Evolutionary conservation across 2,113 vertebrate species (phyloP), one percentile per base, ranked within the genome.

Genomic region (Aphyosemion australe): DNA sequence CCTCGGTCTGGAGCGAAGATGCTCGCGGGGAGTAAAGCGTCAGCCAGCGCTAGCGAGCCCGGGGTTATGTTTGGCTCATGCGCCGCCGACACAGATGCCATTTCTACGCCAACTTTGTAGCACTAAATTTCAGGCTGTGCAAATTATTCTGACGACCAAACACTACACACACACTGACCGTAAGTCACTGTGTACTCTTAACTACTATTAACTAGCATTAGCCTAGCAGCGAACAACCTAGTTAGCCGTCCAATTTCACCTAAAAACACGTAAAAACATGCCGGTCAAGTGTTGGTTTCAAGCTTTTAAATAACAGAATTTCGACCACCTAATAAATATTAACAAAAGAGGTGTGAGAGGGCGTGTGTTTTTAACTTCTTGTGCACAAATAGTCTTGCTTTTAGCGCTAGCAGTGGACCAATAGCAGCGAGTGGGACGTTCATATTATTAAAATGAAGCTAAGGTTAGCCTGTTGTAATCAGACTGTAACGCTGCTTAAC

Each of bases 1-100:
- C 93, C 87, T 85, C 91, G 76, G 63, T 95, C 94, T 0, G 96
- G 96, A 45, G 95, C 96, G 46, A 96, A 98, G 87, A 97, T 98
- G 26, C 94, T 95, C 50, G 94, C 95, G 43, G 95, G 95, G n/a
- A 96, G 93, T 45, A 94, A 80, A 20, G 94, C 92, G 9, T 95
- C 94, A 1, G 90, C 69, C 41, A 85, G 67, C 43, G 84, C 59
- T 32, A 80, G 79, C 11, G 93, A 88, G 37, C 81, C 87, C 0
- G 94, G 71, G 69, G 19, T 87, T 47, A 83, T 18, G 31, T 71
- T 76, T 6, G 87, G 85, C 73, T 93, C 91, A 1, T 81, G 78
- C 14, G 76, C 72, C 46, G 87, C 83, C 19, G 84, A 87, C 89
- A 85, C 45, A 43, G 87, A 81, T 86, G 91, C 78, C 95, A 96